Evolutionary conservation across 2,797 vertebrate species (phyloP), one percentile per base, ranked within the genome.

Genomic region (Peromyscus aztecus): DNA sequence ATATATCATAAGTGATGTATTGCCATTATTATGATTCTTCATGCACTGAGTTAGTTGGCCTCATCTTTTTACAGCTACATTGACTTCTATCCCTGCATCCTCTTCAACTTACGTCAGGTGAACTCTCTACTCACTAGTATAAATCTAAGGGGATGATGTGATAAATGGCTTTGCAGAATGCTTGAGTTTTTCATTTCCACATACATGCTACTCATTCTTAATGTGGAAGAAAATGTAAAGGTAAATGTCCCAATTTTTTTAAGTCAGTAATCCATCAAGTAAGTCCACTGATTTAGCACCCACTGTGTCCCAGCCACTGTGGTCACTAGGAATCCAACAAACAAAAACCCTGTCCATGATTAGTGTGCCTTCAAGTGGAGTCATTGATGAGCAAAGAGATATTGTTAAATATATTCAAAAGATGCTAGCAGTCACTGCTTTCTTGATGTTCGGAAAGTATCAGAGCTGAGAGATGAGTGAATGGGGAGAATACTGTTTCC

Each of bases 1-100:
- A 98, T 98, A 98, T 97, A 98, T 98, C 11, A 16, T 77, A 95
- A 97, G 94, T 97, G 86, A 97, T 98, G 96, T 92, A 98, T 98
- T 78, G 73, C 93, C 97, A 88, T 95, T 98, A 97, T 97, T 97
- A 96, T 37, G 91, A 91, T 90, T 87, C 83, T 91, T 65, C 85
- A 95, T 97, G 95, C 71, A 80, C 52, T 52, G 9, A 43, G 10
- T 95, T 98, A 14, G 94, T 91, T 82, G 84, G 90, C 96, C 97
- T 91, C 89, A 93, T 96, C 95, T 73, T 97, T 98, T 96, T 96
- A 90, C 34, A 24, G 76, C 0, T 0, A 80, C 59, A n/a, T 23
- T 95, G 96, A 96, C 83, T 96, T 97, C 46, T 52, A 89, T 59
- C 94, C 71, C 76, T 94, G 29, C 73, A 46, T 71, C 95, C 23